Evolutionary conservation across 2,113 vertebrate species (phyloP).

Genomic region (Odontesthes bonariensis): DNA sequence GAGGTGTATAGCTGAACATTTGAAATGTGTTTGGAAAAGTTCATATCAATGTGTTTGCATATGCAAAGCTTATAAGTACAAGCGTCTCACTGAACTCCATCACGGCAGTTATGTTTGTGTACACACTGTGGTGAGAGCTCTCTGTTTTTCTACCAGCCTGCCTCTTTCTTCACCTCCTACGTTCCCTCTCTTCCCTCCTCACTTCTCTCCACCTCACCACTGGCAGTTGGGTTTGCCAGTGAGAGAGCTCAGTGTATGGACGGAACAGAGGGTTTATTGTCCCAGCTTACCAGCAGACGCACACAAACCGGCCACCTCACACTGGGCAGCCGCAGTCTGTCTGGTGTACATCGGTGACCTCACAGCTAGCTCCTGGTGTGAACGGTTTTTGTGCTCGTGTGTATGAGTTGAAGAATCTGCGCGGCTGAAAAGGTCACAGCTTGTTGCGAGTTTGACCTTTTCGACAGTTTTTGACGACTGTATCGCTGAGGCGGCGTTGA

Average conservation of each 20-base stretch:
- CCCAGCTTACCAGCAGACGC: slow-evolving; percentile 15
- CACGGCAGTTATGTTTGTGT: slow-evolving; percentile 16
- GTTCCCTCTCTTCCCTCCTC: background rate
- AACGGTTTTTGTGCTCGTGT: slow-evolving; percentile 11
- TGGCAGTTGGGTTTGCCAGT: slow-evolving; percentile 37
- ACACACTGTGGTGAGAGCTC: slow-evolving; percentile 26
- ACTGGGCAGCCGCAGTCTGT: slow-evolving; percentile 36
- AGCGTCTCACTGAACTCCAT: slow-evolving; percentile 28
- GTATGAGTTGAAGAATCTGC: slow-evolving; percentile 3
- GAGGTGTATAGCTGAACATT: background rate
- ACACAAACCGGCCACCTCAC: slow-evolving; percentile 39
- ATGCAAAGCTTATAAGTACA: slow-evolving; percentile 2
- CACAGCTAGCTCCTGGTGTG: slow-evolving; percentile 46
- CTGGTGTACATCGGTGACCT: slow-evolving; percentile 46
- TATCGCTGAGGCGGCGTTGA: no score
- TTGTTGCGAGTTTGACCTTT: slow-evolving; percentile 6
- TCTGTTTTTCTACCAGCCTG: slow-evolving; percentile 56
- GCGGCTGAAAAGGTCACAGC: slow-evolving; percentile 26
- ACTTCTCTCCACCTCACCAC: slow-evolving; percentile 20
- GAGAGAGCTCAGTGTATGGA: slow-evolving; percentile 69
- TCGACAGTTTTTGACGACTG: no score
- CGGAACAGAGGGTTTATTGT: slow-evolving; percentile 70
- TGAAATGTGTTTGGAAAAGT: slow-evolving; percentile 17
- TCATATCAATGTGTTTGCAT: background rate
- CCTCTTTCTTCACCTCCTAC: slow-evolving; percentile 31